phyloP scores from a whole-genome alignment of 2,113 vertebrate genomes.

The Amazona vittata region DNA sequence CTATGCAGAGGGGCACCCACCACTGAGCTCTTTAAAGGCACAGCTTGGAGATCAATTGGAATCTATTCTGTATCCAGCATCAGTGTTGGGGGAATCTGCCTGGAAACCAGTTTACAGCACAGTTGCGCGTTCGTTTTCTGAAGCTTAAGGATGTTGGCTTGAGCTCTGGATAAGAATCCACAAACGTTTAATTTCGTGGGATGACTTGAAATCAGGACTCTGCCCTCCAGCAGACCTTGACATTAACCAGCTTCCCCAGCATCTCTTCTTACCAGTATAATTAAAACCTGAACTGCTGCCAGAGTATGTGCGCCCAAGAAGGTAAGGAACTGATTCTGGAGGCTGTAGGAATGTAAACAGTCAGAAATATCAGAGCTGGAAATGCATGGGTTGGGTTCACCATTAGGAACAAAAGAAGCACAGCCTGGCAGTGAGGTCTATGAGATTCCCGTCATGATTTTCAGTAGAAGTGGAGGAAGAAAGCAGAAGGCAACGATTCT shows the following conservation, averaged over 20 bases:
- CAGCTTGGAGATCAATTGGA: not conserved
- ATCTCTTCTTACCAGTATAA: not conserved
- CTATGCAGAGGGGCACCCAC: not conserved
- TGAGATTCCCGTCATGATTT: not conserved
- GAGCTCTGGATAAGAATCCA: not conserved
- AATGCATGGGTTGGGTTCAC: not conserved
- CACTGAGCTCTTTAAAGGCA: not conserved
- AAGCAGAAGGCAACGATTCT: not conserved
- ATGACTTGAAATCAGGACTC: not conserved
- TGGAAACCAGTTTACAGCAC: not conserved
- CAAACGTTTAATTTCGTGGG: not conserved
- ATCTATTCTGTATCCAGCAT: not conserved
- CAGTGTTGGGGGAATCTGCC: not conserved
- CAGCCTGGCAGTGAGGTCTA: not conserved
- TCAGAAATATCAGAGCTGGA: not conserved
- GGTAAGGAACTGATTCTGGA: not conserved
- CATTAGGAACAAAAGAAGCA: not conserved
- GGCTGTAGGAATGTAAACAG: not conserved
- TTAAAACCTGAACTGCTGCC: not conserved
- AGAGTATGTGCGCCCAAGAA: not conserved
- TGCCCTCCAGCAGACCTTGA: conserved; percentile 39
- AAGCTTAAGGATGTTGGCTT: conserved; percentile 12
- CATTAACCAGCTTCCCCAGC: not conserved
- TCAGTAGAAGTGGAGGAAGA: not conserved
- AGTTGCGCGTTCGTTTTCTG: not conserved